Conservation (phyloP, 2,888 invertebrate genomes). For the Protophormia terraenovae region DNA sequence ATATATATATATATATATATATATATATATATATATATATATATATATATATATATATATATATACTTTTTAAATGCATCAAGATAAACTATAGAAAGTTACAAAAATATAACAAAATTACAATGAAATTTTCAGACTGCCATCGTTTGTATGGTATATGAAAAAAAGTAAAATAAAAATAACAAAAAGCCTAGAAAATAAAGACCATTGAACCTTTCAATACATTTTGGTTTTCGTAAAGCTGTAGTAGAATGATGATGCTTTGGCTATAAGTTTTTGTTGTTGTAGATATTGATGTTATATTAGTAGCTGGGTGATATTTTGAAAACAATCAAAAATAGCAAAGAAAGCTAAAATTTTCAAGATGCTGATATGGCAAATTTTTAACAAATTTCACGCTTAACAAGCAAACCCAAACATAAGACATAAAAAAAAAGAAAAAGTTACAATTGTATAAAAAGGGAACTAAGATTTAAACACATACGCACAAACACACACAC, state of each 20-base stretch:
- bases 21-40: no score
- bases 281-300: not conserved
- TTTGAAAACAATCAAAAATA: conserved; percentile 67
- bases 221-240: conserved; percentile 20
- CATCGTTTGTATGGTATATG: not conserved
- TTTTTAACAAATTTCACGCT: conserved; percentile 64
- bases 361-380: conserved; percentile 61
- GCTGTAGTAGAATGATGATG: not conserved
- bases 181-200: not conserved
- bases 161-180: not conserved
- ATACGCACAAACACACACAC: not conserved
- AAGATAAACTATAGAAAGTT: no score
- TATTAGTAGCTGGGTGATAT: conserved; percentile 26
- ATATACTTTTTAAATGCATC: no score
- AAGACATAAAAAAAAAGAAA: not conserved
- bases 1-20: no score
- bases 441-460: conserved; percentile 12
- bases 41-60: no score
- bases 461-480: not conserved
- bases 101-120: no score
- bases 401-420: conserved; percentile 29
- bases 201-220: conserved; percentile 51
- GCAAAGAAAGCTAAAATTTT: conserved; percentile 61
- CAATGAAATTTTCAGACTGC: not conserved
- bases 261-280: not conserved